phyloP scores from a whole-genome alignment of 2,888 invertebrate genomes.

The Pristionchus fissidentatus region DNA sequence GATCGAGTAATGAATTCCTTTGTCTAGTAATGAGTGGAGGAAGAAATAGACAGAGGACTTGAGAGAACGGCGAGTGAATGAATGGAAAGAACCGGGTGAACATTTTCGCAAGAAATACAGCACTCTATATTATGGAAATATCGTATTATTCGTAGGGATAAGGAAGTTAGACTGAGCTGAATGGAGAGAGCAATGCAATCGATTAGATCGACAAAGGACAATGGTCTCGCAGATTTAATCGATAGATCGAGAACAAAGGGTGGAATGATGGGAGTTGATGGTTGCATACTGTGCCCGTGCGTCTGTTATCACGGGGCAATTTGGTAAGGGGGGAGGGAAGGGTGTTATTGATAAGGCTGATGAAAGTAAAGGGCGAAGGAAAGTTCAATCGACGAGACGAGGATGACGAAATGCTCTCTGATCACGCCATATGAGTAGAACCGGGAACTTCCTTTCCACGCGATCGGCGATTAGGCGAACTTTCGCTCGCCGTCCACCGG shows the following conservation, averaged over 20 bases:
- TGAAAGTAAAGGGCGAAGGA: too few relatives aligned
- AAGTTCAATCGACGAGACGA: neutral
- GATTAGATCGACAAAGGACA: neutral
- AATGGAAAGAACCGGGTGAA: neutral
- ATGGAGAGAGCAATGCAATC: neutral
- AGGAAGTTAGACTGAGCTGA: neutral
- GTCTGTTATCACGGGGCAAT: neutral
- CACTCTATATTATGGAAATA: neutral
- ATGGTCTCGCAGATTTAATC: neutral
- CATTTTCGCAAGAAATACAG: neutral
- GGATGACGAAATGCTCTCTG: neutral
- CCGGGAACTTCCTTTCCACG: neutral
- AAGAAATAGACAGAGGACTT: neutral
- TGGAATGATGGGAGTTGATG: neutral
- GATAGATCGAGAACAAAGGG: neutral
- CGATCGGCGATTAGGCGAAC: conserved; percentile 40
- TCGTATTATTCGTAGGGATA: neutral
- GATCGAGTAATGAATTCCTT: neutral
- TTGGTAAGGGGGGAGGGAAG: neutral
- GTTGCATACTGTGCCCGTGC: neutral
- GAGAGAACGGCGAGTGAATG: neutral
- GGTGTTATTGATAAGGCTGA: neutral
- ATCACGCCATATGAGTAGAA: conserved; percentile 17
- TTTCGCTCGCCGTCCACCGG: conserved; percentile 4
- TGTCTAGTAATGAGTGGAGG: neutral